Base-by-base conservation (phyloP, 2,888 invertebrate genomes). In the Syrphus vitripennis region DNA sequence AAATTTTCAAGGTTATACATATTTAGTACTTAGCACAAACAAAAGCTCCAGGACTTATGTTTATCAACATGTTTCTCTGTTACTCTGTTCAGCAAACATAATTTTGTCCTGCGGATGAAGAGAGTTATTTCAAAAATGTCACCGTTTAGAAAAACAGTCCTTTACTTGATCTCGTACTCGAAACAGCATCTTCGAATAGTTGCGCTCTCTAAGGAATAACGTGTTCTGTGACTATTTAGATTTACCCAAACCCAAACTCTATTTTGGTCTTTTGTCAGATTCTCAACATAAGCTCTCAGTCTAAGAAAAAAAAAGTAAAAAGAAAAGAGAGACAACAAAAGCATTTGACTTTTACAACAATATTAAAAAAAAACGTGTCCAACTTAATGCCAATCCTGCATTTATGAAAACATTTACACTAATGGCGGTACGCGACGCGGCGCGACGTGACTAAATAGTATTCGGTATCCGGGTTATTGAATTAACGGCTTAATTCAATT, bases 121-220 rank as follows among this genome's bases (percentile, higher is more conserved):
- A 69, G 63, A 72, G 69, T 21, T 16, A 65, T 63, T 69, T 67
- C 31, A 74, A 26, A 26, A 67, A 70, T 65, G 65, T 70, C 77
- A 74, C 69, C 63, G 74, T 40, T 59, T 57, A n/a, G 21, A 42
- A 61, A 71, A 69, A n/a, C 26, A 86, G 86, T 86, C 76, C 82
- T 37, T 77, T 50, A 69, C 77, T 76, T 63, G 86, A 86, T 86
- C 86, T 86, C 82, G 70, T 81, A 77, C 82, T 45, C 34, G 29
- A 63, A 86, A 86, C 70, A 82, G 82, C 74, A 74, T 86, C 82
- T 50, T 50, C 21, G 10, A 19, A 16, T 10, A 53, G 34, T 16
- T 50, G 45, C 57, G 75, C 63, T 71, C 42, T 45, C 16, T n/a
- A 65, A 19, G 14, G 9, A 45, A 29, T 14, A 70, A 26, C 72